Percentiles rank a stretch among this genome's conserved stretches.
phyloP scores from a whole-genome alignment of 2,888 invertebrate species.

The Eupithecia centaureata region DNA sequence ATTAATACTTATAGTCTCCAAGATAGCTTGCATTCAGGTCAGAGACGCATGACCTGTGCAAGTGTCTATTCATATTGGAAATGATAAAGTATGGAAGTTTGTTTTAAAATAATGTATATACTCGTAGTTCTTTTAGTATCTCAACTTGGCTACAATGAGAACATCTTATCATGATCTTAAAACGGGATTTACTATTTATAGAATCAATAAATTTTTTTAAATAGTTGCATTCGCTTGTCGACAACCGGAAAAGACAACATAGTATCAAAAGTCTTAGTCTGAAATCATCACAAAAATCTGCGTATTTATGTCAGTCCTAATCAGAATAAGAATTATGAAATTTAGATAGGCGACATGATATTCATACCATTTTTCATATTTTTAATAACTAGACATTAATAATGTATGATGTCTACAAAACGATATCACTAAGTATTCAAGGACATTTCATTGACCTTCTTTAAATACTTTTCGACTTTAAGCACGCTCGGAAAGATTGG shows the following conservation, averaged over 20 bases:
- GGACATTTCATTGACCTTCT: not conserved
- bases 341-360: too few relatives aligned
- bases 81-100: slow-evolving; percentile 13
- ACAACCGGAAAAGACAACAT: not conserved
- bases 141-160: not conserved
- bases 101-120: too few relatives aligned
- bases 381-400: too few relatives aligned
- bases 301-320: not conserved
- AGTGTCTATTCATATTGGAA: slow-evolving; percentile 9
- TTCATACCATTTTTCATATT: too few relatives aligned
- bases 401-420: not conserved
- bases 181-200: not conserved
- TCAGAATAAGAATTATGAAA: not conserved
- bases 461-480: not conserved
- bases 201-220: not conserved
- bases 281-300: not conserved
- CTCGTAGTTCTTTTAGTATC: not conserved
- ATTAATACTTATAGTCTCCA: slow-evolving; percentile 17
- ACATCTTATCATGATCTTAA: not conserved
- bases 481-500: not conserved
- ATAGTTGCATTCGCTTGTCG: not conserved
- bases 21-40: slow-evolving; percentile 26
- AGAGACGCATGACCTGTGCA: slow-evolving; percentile 23
- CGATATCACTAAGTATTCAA: not conserved
- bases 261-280: too few relatives aligned